Percentiles rank a stretch among this genome's conserved stretches.
These are phyloP conservation scores for Drosophila rellima DNA, from an alignment of 2,888 invertebrate genomes.

Conservation along the genomic window DNA sequence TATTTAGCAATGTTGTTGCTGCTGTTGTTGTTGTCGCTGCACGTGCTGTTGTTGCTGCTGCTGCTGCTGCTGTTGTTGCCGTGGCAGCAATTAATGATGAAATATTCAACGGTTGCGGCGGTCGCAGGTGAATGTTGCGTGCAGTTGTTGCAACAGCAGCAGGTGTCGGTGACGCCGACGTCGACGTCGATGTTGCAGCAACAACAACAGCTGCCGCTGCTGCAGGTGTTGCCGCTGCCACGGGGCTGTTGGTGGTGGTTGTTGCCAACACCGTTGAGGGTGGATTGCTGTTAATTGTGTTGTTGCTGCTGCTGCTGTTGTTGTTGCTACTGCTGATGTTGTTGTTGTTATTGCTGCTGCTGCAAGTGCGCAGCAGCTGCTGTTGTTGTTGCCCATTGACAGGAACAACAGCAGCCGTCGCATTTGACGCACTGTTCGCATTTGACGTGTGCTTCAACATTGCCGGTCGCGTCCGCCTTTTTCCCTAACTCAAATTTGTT, in stretches of 20 bases:
- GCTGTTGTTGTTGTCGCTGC: constrained; percentile 49
- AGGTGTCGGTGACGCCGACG: constrained; percentile 52
- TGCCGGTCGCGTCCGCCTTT: constrained; percentile 58
- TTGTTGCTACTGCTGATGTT: constrained; percentile 22
- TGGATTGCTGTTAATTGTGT: constrained; percentile 34
- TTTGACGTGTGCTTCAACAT: constrained; percentile 83
- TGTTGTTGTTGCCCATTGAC: constrained; percentile 21
- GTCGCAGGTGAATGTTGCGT: constrained; percentile 83
- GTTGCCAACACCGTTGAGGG: constrained; percentile 54
- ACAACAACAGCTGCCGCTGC: constrained; percentile 4
- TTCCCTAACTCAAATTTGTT: constrained; percentile 7
- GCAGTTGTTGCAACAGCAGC: constrained; percentile 81
- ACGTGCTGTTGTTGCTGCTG: constrained; percentile 31
- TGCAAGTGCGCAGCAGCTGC: constrained; percentile 67
- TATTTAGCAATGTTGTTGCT: constrained; percentile 60
- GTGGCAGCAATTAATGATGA: constrained; percentile 87
- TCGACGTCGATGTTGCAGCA: constrained; percentile 15
- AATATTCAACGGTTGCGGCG: constrained; percentile 89
- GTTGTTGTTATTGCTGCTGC: constrained; percentile 4
- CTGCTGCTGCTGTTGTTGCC: constrained; percentile 43
- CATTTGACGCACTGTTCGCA: constrained; percentile 63
- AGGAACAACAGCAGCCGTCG: constrained; percentile 14
- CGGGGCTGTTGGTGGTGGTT: constrained; percentile 34
- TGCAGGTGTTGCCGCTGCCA: constrained; percentile 3
- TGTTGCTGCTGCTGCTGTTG: constrained; percentile 29